A percentile compares a stretch with the other conserved stretches of the same genome.
phyloP scores from a whole-genome alignment of 30 jellyfish, hydroid and myxozoan genomes.

The Aurelia sp. region DNA sequence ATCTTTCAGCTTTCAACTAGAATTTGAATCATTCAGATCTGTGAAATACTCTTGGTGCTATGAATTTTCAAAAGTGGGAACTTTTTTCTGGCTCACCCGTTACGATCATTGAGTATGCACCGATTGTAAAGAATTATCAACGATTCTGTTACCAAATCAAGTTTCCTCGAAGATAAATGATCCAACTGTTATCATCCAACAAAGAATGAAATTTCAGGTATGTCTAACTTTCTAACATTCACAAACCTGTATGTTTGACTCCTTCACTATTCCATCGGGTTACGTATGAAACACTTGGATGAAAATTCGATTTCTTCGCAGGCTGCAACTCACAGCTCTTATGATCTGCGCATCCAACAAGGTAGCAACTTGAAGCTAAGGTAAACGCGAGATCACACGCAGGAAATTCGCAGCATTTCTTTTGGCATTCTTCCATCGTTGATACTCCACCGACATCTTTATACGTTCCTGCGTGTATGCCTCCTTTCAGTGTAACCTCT shows the following conservation, averaged over 20 bases:
- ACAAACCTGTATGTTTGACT: conserved; percentile 98
- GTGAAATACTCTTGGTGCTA: no score
- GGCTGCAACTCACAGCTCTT: conserved; percentile 94
- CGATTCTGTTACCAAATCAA: no score
- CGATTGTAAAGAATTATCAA: no score
- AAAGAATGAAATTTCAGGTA: no score
- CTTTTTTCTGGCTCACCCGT: no score
- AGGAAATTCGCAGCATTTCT: conserved; percentile 97
- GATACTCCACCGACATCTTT: conserved; percentile 98
- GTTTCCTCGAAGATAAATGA: no score
- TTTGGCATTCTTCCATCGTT: conserved; percentile 97
- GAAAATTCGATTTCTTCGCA: conserved; percentile 87
- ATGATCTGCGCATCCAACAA: conserved; percentile 95
- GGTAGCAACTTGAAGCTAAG: conserved; percentile 96
- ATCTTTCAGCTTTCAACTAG: no score
- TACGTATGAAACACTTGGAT: conserved; percentile 93
- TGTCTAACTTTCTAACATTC: no score
- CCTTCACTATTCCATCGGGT: conserved; percentile 99
- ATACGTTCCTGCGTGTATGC: conserved; percentile 98
- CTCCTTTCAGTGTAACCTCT: conserved; percentile 98
- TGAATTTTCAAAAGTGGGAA: no score
- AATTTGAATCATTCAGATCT: no score
- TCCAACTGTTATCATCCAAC: no score
- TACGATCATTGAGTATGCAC: no score
- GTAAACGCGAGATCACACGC: conserved; percentile 97